These are phyloP conservation scores for Apaloderma vittatum DNA, from an alignment of 2,113 vertebrate genomes.

Conservation along the genomic window DNA sequence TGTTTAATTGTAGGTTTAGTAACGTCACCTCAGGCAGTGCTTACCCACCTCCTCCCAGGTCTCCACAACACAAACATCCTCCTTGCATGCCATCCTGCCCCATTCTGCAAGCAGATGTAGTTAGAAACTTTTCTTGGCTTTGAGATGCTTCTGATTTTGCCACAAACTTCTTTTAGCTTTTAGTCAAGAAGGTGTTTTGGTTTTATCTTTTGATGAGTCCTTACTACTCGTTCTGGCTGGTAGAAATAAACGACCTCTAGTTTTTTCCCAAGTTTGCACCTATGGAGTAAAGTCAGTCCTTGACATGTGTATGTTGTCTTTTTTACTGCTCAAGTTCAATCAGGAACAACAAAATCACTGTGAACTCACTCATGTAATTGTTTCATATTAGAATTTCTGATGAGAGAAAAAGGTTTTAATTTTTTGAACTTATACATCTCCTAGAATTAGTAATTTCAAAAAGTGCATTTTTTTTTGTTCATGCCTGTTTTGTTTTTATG, in stretches of 20 bases:
- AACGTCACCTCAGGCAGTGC: background rate
- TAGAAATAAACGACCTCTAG: background rate
- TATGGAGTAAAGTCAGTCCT: background rate
- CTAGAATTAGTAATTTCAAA: background rate
- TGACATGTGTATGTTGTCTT: background rate
- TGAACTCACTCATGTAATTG: background rate
- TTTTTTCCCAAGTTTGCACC: background rate
- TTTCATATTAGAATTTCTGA: background rate
- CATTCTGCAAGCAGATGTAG: accelerated
- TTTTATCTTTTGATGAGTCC: background rate
- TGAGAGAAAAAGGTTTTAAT: background rate
- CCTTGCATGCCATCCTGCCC: background rate
- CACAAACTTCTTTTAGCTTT: background rate
- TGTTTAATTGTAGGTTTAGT: slow-evolving; percentile 13
- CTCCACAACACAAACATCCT: background rate
- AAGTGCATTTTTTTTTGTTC: background rate
- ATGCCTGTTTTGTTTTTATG: background rate
- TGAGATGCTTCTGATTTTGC: background rate
- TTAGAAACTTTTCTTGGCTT: background rate
- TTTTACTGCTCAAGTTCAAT: background rate
- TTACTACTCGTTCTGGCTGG: background rate
- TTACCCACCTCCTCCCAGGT: background rate
- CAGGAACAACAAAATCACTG: background rate
- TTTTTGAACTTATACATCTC: background rate
- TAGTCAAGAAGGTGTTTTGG: background rate